These are phyloP conservation scores for Protobothrops flavoviridis DNA, from an alignment of 2,113 vertebrate species.

Conservation along the genomic window DNA sequence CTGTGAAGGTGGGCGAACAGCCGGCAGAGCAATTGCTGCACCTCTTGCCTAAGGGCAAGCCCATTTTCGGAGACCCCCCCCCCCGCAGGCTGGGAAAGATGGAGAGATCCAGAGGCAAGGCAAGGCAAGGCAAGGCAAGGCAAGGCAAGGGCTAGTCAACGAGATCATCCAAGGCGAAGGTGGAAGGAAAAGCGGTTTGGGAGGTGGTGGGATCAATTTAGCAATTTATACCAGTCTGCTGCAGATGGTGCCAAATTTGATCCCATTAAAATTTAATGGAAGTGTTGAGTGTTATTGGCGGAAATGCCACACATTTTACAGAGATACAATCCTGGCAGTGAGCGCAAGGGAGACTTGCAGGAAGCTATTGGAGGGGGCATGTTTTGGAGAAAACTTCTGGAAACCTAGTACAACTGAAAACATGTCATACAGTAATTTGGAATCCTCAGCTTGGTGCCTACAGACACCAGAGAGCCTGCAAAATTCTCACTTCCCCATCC, in stretches of 20 bases:
- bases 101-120: no score
- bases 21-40: neutral
- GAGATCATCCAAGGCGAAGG: neutral
- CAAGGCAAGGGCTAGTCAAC: neutral
- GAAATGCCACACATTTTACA: slow-evolving; percentile 1
- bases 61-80: neutral
- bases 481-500: neutral
- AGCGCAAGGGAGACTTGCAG: neutral
- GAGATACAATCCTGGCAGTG: neutral
- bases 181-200: neutral
- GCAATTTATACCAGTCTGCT: slow-evolving; percentile 14
- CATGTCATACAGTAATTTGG: neutral
- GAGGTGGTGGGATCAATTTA: neutral
- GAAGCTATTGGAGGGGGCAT: neutral
- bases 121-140: no score
- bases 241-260: neutral
- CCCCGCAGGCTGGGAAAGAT: neutral
- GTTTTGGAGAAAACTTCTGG: neutral
- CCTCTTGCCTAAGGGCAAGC: slow-evolving; percentile 19
- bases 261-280: slow-evolving; percentile 27
- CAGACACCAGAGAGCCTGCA: neutral
- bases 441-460: neutral
- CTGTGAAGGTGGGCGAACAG: neutral
- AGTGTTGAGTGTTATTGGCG: neutral
- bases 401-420: neutral